phyloP scores from a whole-genome alignment of 2,888 invertebrate genomes.

The Slavum lentiscoides region DNA sequence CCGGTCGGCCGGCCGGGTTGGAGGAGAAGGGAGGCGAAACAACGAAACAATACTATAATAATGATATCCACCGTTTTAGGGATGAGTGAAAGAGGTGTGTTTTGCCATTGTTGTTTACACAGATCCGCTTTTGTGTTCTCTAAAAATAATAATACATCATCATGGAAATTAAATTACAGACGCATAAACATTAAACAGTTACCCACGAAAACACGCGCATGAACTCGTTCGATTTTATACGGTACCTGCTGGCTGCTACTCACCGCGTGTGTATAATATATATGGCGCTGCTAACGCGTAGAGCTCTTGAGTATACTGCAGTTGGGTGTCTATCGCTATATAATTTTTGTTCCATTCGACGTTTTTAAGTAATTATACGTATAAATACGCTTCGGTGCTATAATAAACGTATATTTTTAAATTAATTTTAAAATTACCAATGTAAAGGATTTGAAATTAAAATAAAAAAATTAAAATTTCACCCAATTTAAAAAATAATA shows the following conservation, averaged over 20 bases:
- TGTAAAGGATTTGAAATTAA: too few species aligned
- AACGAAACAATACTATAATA: neutral
- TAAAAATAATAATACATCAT: conserved; percentile 27
- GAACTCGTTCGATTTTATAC: conserved; percentile 22
- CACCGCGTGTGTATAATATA: conserved; percentile 4
- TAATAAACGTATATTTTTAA: too few species aligned
- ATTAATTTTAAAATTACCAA: too few species aligned
- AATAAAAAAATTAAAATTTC: too few species aligned
- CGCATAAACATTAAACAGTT: conserved; percentile 10
- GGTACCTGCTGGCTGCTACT: neutral
- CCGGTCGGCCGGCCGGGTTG: too few species aligned
- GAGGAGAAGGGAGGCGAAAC: neutral
- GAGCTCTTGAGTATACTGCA: neutral
- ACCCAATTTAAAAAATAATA: too few species aligned
- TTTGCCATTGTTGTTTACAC: conserved; percentile 34
- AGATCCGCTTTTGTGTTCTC: conserved; percentile 24
- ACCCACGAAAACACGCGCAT: neutral
- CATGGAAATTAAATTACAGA: conserved; percentile 42
- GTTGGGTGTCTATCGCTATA: too few species aligned
- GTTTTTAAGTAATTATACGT: too few species aligned
- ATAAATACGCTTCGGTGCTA: too few species aligned
- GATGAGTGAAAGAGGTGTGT: conserved; percentile 24
- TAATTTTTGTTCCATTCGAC: too few species aligned
- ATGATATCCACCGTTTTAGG: conserved; percentile 25
- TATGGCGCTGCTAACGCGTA: neutral